Base-by-base conservation (phyloP, 2,113 vertebrate genomes). In the Fukomys damarensis region DNA sequence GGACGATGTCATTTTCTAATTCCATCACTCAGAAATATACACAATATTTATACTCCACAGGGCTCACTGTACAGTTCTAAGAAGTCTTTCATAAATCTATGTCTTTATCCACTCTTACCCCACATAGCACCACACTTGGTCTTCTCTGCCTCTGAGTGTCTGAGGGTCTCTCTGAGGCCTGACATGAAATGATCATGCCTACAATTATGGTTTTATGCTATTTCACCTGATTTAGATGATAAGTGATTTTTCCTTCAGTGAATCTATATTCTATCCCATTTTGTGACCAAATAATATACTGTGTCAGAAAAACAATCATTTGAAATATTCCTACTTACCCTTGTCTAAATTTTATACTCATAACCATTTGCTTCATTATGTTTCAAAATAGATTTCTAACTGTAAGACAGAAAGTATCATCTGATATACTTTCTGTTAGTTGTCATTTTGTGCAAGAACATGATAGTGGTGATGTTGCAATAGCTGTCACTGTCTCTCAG, bases 1-100 rank as follows among this genome's bases (percentile, higher is more conserved):
- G 26, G 89, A 89, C 54, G 72, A 93, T 89, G 58, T 80, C 86
- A 89, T 79, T 83, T 56, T 79, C 63, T 82, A 56, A 83, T 90
- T 81, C 30, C 8, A 35, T 63, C 20, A 3, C 61, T 80, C 12
- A 65, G 65, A 35, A 94, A 61, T 35, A 72, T 30, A 49, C 6
- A 38, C 11, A 43, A 6, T 63, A 82, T 93, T 86, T 52, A 80
- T 76, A 92, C 59, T 85, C 11, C 20, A 56, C 28, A 20, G 49
- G 22, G 2, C 20, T 46, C 12, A 61, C 10, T 59, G 8, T 63
- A 84, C 13, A 41, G 38, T 82, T 76, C 32, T 81, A n/a, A 41
- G 52, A 91, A 92, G 52, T 72, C 20, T 22, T 89, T 74, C 0
- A 7, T 86, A 52, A 93, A 86, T 54, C n/a, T 52, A 4, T 7